Base-by-base conservation (phyloP, 1,140 invertebrate genomes). In the Contarinia nasturtii region DNA sequence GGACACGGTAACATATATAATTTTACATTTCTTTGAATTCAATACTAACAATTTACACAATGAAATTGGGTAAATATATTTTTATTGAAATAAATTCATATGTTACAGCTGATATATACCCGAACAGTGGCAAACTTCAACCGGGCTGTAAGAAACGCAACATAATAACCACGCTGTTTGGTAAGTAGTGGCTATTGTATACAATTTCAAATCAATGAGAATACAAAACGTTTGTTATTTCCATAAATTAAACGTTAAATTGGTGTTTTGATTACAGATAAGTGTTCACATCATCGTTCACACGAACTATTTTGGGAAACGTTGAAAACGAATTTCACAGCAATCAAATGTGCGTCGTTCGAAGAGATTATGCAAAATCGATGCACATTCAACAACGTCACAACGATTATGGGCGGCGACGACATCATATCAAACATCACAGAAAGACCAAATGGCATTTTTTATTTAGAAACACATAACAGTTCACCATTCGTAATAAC, bases 1-100 rank as follows among this genome's bases (percentile, higher is more conserved):
- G 74, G 67, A 12, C 56, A 70, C 52, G 64, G 63, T 14, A 70
- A n/a, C n/a, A n/a, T 75, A 51, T 76, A 75, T 54, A 76, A 68
- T 56, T 5, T 10, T 27, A 3, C 27, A 27, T 27, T 27, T 27
- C 10, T 27, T 27, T 27, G 3, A 3, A 27, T 65, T 67, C 0
- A 69, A 70, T n/a, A n/a, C n/a, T n/a, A n/a, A n/a, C n/a, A n/a
- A n/a, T n/a, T n/a, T n/a, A n/a, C n/a, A n/a, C n/a, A n/a, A n/a
- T n/a, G n/a, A n/a, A n/a, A n/a, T n/a, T n/a, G n/a, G n/a, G n/a
- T n/a, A n/a, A n/a, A n/a, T 48, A n/a, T n/a, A n/a, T n/a, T n/a
- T n/a, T n/a, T n/a, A n/a, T n/a, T n/a, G n/a, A n/a, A n/a, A n/a
- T n/a, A n/a, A n/a, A 27, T 27, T 27, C 27, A 5, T 10, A 5